A percentile compares a stretch with the other conserved stretches of the same genome.
Evolutionary conservation across 1,140 invertebrate genomes (phyloP).

Genomic region (Araneus ventricosus): DNA sequence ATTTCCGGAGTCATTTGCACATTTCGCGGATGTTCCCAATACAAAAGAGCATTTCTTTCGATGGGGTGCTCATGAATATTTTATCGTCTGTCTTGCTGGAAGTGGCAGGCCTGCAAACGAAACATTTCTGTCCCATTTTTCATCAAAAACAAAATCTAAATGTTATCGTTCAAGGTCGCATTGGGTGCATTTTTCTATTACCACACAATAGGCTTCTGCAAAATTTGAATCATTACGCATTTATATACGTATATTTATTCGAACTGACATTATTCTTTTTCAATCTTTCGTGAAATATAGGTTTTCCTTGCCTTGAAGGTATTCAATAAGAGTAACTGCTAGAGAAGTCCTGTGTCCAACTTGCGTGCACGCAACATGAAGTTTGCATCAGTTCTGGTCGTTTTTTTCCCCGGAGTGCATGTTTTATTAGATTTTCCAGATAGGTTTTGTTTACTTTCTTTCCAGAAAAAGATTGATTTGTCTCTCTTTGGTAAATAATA

Average conservation of each 20-base stretch:
- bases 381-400: not conserved
- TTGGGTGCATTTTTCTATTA: not conserved
- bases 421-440: not conserved
- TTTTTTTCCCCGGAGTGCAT: not conserved
- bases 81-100: not conserved
- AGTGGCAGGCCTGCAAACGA: not conserved
- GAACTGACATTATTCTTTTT: constrained; percentile 4
- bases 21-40: not conserved
- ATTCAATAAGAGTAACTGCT: not conserved
- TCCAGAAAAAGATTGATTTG: not conserved
- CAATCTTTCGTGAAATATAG: not conserved
- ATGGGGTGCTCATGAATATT: constrained; percentile 15
- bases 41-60: not conserved
- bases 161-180: constrained; percentile 8
- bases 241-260: not conserved
- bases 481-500: not conserved
- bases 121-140: constrained; percentile 16
- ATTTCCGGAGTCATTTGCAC: not conserved
- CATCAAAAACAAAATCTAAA: not conserved
- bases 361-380: not conserved
- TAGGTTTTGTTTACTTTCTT: not conserved
- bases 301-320: not conserved
- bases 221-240: constrained; percentile 21
- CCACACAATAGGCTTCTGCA: not conserved
- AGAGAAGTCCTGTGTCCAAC: not conserved